A percentile compares a stretch with the other conserved stretches of the same genome.
These are phyloP conservation scores for Tetraodon nigroviridis DNA, from an alignment of 2,113 vertebrate species.

Conservation along the genomic window DNA sequence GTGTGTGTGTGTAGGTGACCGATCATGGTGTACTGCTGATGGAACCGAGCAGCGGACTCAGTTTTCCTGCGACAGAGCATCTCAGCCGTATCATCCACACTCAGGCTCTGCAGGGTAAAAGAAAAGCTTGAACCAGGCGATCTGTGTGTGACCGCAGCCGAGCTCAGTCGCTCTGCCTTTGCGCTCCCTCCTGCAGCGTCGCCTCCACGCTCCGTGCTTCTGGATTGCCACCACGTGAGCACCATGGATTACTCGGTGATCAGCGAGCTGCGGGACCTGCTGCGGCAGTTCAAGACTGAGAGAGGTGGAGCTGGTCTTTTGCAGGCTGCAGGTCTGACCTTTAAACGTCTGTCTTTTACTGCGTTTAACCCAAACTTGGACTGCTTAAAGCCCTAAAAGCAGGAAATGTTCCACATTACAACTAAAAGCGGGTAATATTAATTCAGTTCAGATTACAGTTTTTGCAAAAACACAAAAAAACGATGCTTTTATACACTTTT, in stretches of 20 bases:
- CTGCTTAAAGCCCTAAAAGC: too few relatives aligned
- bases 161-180: background rate
- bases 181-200: conserved; percentile 56
- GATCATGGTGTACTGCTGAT: conserved; percentile 72
- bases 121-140: conserved; percentile 52
- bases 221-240: conserved; percentile 85
- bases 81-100: conserved; percentile 71
- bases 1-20: conserved; percentile 66
- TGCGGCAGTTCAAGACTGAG: conserved; percentile 73
- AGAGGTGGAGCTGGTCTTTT: conserved; percentile 69
- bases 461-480: conserved; percentile 50
- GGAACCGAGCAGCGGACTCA: conserved; percentile 77
- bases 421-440: too few relatives aligned
- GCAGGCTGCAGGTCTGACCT: conserved; percentile 75
- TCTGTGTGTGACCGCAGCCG: background rate
- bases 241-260: conserved; percentile 83
- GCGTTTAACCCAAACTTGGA: too few relatives aligned
- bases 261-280: conserved; percentile 78
- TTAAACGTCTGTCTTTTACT: too few relatives aligned
- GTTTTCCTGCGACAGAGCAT: conserved; percentile 82
- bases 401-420: too few relatives aligned
- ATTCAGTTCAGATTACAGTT: conserved; percentile 15
- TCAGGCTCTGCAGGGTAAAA: conserved; percentile 78
- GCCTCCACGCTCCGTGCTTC: conserved; percentile 60
- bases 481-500: too few relatives aligned